Evolutionary conservation across 1,140 invertebrate species (phyloP).

Genomic region (Habropoda laboriosa): DNA sequence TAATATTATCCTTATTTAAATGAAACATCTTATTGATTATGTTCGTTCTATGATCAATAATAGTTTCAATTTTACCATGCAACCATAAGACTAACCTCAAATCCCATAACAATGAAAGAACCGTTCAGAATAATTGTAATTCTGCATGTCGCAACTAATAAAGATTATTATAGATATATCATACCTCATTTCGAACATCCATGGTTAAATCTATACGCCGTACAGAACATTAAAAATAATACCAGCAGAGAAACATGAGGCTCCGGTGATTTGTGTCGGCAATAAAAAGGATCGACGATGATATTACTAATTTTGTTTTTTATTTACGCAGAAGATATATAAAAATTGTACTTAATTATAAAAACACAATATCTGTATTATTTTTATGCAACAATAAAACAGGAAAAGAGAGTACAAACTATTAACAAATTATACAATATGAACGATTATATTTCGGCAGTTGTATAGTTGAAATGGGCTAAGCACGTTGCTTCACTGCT

Average conservation of each 20-base stretch:
- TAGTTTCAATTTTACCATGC: slow-evolving; percentile 24
- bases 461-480: slow-evolving; percentile 47
- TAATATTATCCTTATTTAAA: neutral
- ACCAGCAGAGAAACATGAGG: slow-evolving; percentile 60
- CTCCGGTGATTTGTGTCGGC: slow-evolving; percentile 58
- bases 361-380: slow-evolving; percentile 44
- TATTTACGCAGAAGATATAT: slow-evolving; percentile 7
- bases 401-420: neutral
- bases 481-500: slow-evolving; percentile 43
- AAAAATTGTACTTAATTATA: slow-evolving; percentile 7
- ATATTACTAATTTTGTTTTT: slow-evolving; percentile 32
- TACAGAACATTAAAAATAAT: slow-evolving; percentile 70
- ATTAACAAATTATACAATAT: slow-evolving; percentile 53
- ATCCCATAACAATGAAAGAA: neutral
- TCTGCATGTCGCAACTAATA: neutral
- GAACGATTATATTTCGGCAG: slow-evolving; percentile 59
- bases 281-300: slow-evolving; percentile 23
- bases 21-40: neutral
- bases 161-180: slow-evolving; percentile 20
- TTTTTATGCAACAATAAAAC: slow-evolving; percentile 30
- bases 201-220: slow-evolving; percentile 64
- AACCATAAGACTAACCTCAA: slow-evolving; percentile 51
- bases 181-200: slow-evolving; percentile 67
- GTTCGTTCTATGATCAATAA: slow-evolving; percentile 4
- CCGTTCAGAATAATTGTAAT: neutral